Conservation (phyloP, 2,113 vertebrate species). For the Trinectes maculatus region DNA sequence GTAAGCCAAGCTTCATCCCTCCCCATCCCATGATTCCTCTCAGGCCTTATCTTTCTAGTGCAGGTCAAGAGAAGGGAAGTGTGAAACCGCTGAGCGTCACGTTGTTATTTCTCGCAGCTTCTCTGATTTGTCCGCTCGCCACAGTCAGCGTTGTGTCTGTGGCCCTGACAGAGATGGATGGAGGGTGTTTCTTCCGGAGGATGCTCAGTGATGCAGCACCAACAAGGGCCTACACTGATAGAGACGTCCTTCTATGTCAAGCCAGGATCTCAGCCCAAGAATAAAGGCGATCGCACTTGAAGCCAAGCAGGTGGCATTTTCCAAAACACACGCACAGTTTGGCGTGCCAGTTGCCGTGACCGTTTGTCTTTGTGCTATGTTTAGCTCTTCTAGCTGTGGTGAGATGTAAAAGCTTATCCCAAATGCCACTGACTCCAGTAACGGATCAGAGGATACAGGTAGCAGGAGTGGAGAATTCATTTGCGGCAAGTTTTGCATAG, state of each 20-base stretch:
- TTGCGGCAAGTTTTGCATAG: too few species aligned
- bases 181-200: conserved; percentile 10
- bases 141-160: conserved; percentile 13
- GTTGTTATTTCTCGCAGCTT: conserved; percentile 1
- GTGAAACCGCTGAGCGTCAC: not conserved
- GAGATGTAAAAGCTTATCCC: not conserved
- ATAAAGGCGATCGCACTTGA: not conserved
- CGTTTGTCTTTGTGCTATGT: conserved; percentile 15
- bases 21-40: not conserved
- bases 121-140: conserved; percentile 26
- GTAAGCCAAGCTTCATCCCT: conserved; percentile 15
- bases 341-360: not conserved
- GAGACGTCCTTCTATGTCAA: conserved; percentile 16
- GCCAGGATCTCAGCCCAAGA: not conserved
- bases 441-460: not conserved
- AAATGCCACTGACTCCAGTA: conserved; percentile 19
- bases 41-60: not conserved
- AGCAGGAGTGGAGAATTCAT: not conserved
- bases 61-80: conserved; percentile 11
- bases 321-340: not conserved
- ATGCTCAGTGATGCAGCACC: conserved; percentile 13
- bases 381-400: not conserved
- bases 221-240: not conserved
- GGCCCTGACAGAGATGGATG: conserved; percentile 47
- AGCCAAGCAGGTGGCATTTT: conserved; percentile 20